Conservation (phyloP, 2,113 vertebrate species). For the Capra hircus region DNA sequence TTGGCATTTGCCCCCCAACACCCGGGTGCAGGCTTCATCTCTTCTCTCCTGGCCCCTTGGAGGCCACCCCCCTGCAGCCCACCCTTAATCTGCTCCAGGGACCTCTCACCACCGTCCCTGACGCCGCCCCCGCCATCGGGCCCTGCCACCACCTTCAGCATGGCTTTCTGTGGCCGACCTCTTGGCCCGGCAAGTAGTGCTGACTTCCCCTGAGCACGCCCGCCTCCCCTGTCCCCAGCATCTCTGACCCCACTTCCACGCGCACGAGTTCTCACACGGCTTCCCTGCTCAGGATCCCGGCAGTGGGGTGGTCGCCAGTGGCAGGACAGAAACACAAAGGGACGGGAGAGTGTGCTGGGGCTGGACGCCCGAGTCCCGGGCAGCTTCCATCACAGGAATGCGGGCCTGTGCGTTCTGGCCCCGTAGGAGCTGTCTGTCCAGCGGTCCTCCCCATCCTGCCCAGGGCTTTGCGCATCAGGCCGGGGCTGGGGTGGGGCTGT, state of each 20-base stretch:
- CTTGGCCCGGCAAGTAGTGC: too few species aligned
- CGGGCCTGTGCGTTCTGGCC: fast-evolving
- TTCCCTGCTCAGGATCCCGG: background rate
- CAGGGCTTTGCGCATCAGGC: fast-evolving
- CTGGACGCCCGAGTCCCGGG: background rate
- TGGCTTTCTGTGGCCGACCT: background rate
- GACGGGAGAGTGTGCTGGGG: background rate
- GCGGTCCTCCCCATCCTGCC: background rate
- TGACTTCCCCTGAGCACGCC: background rate
- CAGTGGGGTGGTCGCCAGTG: fast-evolving
- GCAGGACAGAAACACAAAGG: too few species aligned
- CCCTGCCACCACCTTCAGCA: background rate
- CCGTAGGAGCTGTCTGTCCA: fast-evolving
- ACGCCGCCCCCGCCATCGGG: fast-evolving
- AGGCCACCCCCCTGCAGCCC: background rate
- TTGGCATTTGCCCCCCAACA: fast-evolving
- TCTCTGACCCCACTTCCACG: background rate
- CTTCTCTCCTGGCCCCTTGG: background rate
- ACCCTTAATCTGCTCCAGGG: background rate
- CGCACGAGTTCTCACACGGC: fast-evolving
- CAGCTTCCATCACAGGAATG: fast-evolving
- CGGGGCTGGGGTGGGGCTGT: fast-evolving
- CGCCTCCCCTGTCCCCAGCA: fast-evolving
- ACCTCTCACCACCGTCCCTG: fast-evolving
- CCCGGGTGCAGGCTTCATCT: fast-evolving